Conservation (phyloP, 1,140 invertebrate species). For the Heliconius himera region DNA sequence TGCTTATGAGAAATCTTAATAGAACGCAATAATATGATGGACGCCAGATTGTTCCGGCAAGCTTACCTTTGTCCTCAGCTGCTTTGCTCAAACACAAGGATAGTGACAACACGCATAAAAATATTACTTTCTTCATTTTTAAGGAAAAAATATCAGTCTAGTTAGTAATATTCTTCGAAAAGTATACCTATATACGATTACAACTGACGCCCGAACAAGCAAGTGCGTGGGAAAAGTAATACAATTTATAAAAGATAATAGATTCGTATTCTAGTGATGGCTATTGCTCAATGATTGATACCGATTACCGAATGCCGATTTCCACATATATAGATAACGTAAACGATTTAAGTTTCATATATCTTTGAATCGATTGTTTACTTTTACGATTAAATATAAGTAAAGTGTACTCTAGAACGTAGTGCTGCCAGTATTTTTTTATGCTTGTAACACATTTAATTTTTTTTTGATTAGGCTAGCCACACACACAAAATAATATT, state of each 20-base stretch:
- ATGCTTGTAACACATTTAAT: too few relatives aligned
- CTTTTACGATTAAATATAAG: slow-evolving; percentile 4
- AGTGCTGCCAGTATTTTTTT: background rate
- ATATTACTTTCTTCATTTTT: slow-evolving; percentile 69
- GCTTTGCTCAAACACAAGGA: slow-evolving; percentile 57
- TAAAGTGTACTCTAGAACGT: background rate
- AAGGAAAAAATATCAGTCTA: slow-evolving; percentile 25
- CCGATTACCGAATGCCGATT: slow-evolving; percentile 14
- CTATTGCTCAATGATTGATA: slow-evolving; percentile 16
- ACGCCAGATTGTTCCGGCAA: slow-evolving; percentile 39
- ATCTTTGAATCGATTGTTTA: slow-evolving; percentile 16
- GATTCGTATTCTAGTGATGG: slow-evolving; percentile 23
- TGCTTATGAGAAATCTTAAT: slow-evolving; percentile 51
- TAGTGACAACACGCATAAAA: slow-evolving; percentile 64
- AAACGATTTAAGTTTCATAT: slow-evolving; percentile 21
- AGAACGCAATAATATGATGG: slow-evolving; percentile 50
- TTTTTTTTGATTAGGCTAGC: too few relatives aligned
- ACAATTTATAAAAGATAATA: slow-evolving; percentile 28
- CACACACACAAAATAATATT: too few relatives aligned
- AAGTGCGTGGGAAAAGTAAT: slow-evolving; percentile 39
- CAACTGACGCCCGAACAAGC: slow-evolving; percentile 31
- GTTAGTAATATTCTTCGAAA: slow-evolving; percentile 27
- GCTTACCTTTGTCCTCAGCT: slow-evolving; percentile 51
- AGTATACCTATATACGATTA: slow-evolving; percentile 32
- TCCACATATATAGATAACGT: slow-evolving; percentile 25